Conservation (phyloP, 2,888 invertebrate species). For the Euplexia lucipara region DNA sequence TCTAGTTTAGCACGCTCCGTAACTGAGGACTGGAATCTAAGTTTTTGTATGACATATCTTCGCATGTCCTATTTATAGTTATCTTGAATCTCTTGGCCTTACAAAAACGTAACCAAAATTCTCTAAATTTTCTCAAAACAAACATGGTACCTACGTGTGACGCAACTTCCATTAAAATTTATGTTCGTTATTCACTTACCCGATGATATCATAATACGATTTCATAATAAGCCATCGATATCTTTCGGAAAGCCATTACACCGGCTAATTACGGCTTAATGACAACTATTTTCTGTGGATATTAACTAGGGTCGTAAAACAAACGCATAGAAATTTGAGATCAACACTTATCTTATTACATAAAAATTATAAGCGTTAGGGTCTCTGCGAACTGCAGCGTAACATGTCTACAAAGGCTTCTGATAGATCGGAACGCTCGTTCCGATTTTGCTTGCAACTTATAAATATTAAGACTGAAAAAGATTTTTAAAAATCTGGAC, state of each 20-base stretch:
- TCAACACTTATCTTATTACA: conserved; percentile 52
- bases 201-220: conserved; percentile 55
- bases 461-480: neutral
- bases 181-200: conserved; percentile 32
- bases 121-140: conserved; percentile 19
- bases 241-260: conserved; percentile 46
- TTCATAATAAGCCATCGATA: conserved; percentile 58
- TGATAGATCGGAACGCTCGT: neutral
- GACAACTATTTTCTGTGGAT: conserved; percentile 44
- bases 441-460: neutral
- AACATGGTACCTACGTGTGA: conserved; percentile 26
- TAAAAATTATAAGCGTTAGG: conserved; percentile 58
- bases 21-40: too few species aligned
- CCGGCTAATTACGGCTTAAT: conserved; percentile 61
- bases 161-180: conserved; percentile 51
- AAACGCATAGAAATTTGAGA: conserved; percentile 59
- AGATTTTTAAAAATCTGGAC: neutral
- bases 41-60: too few species aligned
- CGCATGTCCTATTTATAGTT: too few species aligned
- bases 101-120: too few species aligned
- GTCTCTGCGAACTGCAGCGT: conserved; percentile 26
- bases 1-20: too few species aligned
- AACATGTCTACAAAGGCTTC: neutral
- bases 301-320: conserved; percentile 59
- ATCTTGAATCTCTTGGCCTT: too few species aligned